Base-by-base conservation (phyloP, 2,888 invertebrate genomes). In the Rhagonycha fulva region DNA sequence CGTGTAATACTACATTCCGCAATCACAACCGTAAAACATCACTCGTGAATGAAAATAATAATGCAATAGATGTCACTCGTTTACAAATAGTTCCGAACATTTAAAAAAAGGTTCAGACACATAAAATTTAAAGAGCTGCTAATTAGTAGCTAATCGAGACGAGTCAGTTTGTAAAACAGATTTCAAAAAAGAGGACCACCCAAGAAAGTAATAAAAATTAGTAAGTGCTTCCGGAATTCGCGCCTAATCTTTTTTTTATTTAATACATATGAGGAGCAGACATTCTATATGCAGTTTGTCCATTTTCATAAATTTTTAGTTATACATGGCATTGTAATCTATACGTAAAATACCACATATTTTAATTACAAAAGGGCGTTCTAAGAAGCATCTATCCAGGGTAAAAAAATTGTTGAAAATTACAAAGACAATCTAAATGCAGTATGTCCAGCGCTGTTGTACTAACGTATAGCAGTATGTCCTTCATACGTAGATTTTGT, bases 11-110 rank as follows among this genome's bases (percentile, higher is more conserved):
- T 82, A 82, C 84, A 84, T 84, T 84, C 84, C 85, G 83, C 85
- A 86, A 86, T 85, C 84, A 83, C 83, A 82, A 82, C 82, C 83
- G 82, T 82, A 83, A 85, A 86, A 86, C 84, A 86, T 84, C 83
- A 82, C 80, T 83, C 85, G 84, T 86, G 86, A 87, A 87, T 87
- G 87, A 86, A 87, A 87, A 87, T 87, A 87, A 87, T 87, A 87
- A 47, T 47, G 47, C 47, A 12, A 47, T 47, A 47, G 86, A 86
- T 86, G 87, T 86, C 86, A 83, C 83, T 76, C 47, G 81, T 81
- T 79, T 75, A 78, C 81, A 82, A 77, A 82, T 78, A 78, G 81
- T 81, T 82, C 80, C 77, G n/a, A 0, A 2, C 47, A n/a, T n/a
- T n/a, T 28, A 28, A 28, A 28, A 9, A 9, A 28, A 28, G 9